Evolutionary conservation across 2,113 vertebrate genomes (phyloP), one percentile per base, ranked within the genome.

Genomic region (Crypturellus undulatus): DNA sequence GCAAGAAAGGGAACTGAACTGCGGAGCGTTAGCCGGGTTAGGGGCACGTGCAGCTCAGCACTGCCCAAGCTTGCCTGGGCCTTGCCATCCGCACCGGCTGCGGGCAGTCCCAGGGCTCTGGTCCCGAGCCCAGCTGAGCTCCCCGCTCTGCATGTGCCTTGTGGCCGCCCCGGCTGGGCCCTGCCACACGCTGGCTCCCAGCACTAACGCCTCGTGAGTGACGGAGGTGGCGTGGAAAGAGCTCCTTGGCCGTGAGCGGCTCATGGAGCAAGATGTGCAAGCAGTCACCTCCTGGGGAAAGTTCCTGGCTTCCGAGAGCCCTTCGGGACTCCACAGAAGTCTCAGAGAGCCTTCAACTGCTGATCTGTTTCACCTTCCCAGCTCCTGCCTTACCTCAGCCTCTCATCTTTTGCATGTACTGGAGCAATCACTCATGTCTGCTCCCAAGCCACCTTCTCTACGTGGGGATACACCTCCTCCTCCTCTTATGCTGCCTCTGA

Each of bases 391-490:
- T 79, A 51, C 36, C 76, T 89, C 75, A 73, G 59, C 42, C 25
- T 67, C 92, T 85, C n/a, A 56, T 70, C 75, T 62, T 79, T 72
- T 84, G 56, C 32, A 26, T 14, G 42, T 43, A 43, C 40, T 94
- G 68, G 54, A 79, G 54, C 75, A 92, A 34, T 6, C 1, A 52
- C 65, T 36, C 26, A 24, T 8, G 2, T 67, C 30, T 40, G 32
- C n/a, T 89, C 89, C 89, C 89, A 91, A 89, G n/a, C 84, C 87
- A 49, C 38, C 63, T 65, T 67, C 79, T 84, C 47, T 68, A 36
- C 45, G 21, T 81, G 42, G 65, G 89, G 25, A 69, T 58, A 58
- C 12, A n/a, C n/a, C 34, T 73, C 47, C 87, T 89, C 30, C 76
- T 63, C 32, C 25, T 34, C 68, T 70, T 80, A 63, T 24, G 67